Conservation (phyloP, 2,797 vertebrate species). For the Manis pentadactyla region DNA sequence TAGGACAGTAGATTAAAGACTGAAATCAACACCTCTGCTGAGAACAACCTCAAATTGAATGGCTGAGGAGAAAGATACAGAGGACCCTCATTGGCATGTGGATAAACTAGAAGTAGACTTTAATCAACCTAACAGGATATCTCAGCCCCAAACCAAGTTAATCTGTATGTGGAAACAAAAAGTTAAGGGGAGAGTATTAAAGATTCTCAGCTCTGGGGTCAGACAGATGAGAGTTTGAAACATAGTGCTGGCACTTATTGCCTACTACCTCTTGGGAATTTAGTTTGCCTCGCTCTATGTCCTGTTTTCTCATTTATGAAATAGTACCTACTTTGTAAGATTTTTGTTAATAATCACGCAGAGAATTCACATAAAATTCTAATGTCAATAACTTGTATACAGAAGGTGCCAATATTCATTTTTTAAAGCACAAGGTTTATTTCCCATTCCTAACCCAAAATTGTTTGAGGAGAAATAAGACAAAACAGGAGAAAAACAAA, state of each 20-base stretch:
- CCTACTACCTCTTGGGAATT: background rate
- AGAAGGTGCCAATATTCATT: too few species aligned
- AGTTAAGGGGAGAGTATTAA: background rate
- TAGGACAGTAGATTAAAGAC: background rate
- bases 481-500: too few species aligned
- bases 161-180: background rate
- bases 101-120: background rate
- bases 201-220: background rate
- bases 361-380: background rate
- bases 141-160: background rate
- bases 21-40: background rate
- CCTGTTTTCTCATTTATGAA: background rate
- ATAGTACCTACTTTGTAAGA: background rate
- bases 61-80: background rate
- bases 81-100: too few species aligned
- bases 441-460: too few species aligned
- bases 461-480: too few species aligned
- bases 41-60: background rate
- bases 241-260: background rate
- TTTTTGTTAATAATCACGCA: background rate
- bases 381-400: background rate
- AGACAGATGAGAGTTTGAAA: background rate
- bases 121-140: background rate
- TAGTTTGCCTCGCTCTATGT: background rate
- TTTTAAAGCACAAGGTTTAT: too few species aligned